A percentile compares a stretch with the other conserved stretches of the same genome.
These are phyloP conservation scores for Elaeidobius kamerunicus DNA, from an alignment of 2,888 invertebrate species.

Conservation along the genomic window DNA sequence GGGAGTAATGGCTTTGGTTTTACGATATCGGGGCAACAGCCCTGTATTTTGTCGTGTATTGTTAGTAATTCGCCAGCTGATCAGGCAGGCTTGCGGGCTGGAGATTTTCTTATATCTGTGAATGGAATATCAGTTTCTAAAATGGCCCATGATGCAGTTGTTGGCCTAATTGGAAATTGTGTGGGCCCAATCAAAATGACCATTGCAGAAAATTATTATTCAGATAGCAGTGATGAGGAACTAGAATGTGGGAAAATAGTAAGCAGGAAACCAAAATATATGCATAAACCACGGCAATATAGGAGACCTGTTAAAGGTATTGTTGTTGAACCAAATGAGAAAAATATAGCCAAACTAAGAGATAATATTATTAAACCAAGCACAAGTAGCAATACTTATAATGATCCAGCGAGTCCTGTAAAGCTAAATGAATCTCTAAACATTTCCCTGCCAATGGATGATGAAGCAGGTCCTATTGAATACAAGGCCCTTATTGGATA, in stretches of 20 bases:
- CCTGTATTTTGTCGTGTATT: slow-evolving; percentile 92
- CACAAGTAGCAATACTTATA: slow-evolving; percentile 32
- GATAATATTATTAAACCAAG: slow-evolving; percentile 31
- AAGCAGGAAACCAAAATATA: slow-evolving; percentile 61
- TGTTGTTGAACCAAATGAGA: slow-evolving; percentile 32
- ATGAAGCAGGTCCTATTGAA: slow-evolving; percentile 59
- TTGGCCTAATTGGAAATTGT: slow-evolving; percentile 83
- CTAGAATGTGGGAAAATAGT: slow-evolving; percentile 53
- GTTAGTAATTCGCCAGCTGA: slow-evolving; percentile 89
- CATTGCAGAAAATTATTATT: slow-evolving; percentile 83
- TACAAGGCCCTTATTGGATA: slow-evolving; percentile 90
- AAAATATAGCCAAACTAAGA: slow-evolving; percentile 31
- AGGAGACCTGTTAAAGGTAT: slow-evolving; percentile 36
- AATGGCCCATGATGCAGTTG: slow-evolving; percentile 90
- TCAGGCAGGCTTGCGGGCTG: slow-evolving; percentile 83
- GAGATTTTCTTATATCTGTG: slow-evolving; percentile 89
- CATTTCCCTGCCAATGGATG: slow-evolving; percentile 39
- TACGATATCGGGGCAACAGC: slow-evolving; percentile 94
- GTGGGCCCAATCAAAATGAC: slow-evolving; percentile 79
- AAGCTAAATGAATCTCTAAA: slow-evolving; percentile 10
- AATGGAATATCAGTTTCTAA: slow-evolving; percentile 91
- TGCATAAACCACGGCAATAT: slow-evolving; percentile 50
- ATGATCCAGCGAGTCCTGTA: slow-evolving; percentile 22
- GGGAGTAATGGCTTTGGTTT: slow-evolving; percentile 95
- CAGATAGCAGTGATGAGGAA: slow-evolving; percentile 81